Evolutionary conservation across 2,113 vertebrate species (phyloP), one percentile per base, ranked within the genome.

Genomic region (Willisornis vidua): DNA sequence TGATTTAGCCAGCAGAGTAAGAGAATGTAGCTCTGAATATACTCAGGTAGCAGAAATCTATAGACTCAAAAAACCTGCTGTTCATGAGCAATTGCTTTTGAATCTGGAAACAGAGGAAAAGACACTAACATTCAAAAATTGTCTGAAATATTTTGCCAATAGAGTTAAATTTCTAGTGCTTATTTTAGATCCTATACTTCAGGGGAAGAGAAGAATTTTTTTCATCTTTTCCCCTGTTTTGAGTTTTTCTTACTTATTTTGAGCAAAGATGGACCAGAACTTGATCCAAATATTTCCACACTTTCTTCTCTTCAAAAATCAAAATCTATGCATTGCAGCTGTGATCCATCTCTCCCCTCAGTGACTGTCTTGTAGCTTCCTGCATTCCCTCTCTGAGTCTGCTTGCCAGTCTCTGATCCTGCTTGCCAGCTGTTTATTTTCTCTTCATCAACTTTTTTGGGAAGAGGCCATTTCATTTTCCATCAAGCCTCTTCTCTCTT

Each of bases 381-480:
- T 20, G 14, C 35, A 31, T 14, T 77, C 79, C 59, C 49, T 79
- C 46, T 16, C 84, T 20, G 48, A 76, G 35, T 63, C 84, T 62
- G 28, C 52, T 75, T 83, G 65, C 74, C 87, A 89, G 55, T 63
- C 37, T n/a, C 76, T 25, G 55, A 88, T 57, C 80, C 85, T 65
- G 24, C 58, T 91, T 75, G 71, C 61, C 84, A 89, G 51, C 35
- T 82, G 86, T 87, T 94, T 94, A 79, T 95, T 94, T 96, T 94
- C 87, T 85, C 66, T 86, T 94, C 86, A 92, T 72, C 86, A 84
- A n/a, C 41, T 59, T 92, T 87, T 85, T 85, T 43, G 35, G 83
- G 68, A 82, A 87, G 45, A 75, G 54, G 92, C 93, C 90, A 90
- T 94, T 95, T 96, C 94, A 95, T 96, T 96, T 96, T 89, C 93